Evolutionary conservation across 1,140 invertebrate genomes (phyloP), one percentile per base, ranked within the genome.

Genomic region (Pseudobourletiella spinata): DNA sequence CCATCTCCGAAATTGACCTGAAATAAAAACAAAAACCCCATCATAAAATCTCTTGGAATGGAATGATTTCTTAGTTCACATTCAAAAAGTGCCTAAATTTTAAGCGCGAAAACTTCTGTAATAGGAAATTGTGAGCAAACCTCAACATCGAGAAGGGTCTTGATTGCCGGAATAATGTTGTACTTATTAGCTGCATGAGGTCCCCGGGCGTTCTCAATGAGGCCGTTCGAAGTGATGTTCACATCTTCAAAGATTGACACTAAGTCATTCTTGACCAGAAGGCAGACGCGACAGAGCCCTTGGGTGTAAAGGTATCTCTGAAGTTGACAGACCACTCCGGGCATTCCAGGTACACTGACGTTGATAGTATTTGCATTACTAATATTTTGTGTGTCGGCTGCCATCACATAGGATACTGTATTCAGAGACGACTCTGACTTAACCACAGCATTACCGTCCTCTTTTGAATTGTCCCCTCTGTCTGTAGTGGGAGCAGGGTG

Each of bases 91-190:
- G n/a, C n/a, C n/a, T n/a, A n/a, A n/a, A n/a, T n/a, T n/a, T n/a
- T n/a, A n/a, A n/a, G n/a, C n/a, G n/a, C n/a, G n/a, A n/a, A n/a
- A n/a, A n/a, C n/a, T n/a, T n/a, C n/a, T n/a, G n/a, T n/a, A n/a
- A n/a, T n/a, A n/a, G n/a, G n/a, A n/a, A n/a, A n/a, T n/a, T n/a
- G n/a, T n/a, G n/a, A 39, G 30, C 35, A 42, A 51, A 67, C 61
- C 6, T 67, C 61, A 24, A 67, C 42, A 39, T 67, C 65, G 2
- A 67, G 29, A n/a, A 67, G 52, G 15, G 57, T 60, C 42, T 61
- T 63, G 1, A 67, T 20, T 2, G 65, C 65, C 2, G 61, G 30
- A 59, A 61, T 56, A 25, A 67, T 48, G 32, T 61, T 62, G 35
- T 57, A 67, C 26, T 57, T 24, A 32, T 46, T 52, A 24, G 57